Conservation (phyloP, 2,797 vertebrate species). For the Eulemur mongoz region DNA sequence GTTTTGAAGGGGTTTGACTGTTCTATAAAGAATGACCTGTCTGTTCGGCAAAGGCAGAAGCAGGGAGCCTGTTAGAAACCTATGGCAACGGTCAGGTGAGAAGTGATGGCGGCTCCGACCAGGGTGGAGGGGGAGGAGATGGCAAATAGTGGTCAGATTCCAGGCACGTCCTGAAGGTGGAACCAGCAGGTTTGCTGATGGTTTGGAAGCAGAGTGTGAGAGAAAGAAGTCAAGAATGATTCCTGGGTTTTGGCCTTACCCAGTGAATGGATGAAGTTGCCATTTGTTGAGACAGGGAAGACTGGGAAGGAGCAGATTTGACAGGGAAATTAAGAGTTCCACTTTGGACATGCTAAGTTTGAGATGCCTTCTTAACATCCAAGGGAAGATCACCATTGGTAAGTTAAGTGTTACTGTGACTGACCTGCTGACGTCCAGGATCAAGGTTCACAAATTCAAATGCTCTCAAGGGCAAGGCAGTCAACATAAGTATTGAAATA, state of each 20-base stretch:
- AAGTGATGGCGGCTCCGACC: neutral
- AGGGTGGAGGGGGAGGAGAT: neutral
- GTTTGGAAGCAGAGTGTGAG: neutral
- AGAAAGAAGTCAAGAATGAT: neutral
- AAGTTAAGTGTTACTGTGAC: neutral
- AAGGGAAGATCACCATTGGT: neutral
- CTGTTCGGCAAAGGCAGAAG: neutral
- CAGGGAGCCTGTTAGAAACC: neutral
- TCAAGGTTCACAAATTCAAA: neutral
- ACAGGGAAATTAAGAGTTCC: neutral
- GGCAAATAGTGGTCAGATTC: neutral
- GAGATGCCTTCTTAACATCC: neutral
- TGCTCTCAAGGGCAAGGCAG: neutral
- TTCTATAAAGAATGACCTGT: neutral
- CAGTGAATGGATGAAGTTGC: neutral
- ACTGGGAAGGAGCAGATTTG: neutral
- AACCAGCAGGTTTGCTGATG: neutral
- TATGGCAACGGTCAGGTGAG: neutral
- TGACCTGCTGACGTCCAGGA: neutral
- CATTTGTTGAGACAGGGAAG: neutral
- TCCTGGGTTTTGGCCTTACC: neutral
- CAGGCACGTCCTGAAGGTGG: neutral
- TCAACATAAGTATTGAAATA: neutral
- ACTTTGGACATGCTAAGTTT: neutral
- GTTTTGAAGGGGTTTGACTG: neutral